These are phyloP conservation scores for Tauraco hartlaubi DNA, from an alignment of 2,797 vertebrate species.

Conservation along the genomic window DNA sequence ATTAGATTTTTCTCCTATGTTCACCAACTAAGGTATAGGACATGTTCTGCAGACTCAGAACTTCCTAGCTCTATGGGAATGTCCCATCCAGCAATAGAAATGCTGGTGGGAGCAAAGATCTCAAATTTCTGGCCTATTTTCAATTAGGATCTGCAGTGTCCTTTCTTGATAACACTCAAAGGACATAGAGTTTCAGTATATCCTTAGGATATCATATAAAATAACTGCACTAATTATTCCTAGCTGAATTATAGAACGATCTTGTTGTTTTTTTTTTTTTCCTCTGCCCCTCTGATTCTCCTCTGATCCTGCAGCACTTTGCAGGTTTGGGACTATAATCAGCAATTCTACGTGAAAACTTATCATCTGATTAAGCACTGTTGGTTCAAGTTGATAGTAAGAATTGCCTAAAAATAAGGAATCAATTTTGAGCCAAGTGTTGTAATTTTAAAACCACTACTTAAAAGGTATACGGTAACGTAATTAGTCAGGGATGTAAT, in stretches of 20 bases:
- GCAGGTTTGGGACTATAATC: not conserved
- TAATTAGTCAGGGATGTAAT: slow-evolving; percentile 31
- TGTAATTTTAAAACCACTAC: not conserved
- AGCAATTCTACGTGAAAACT: not conserved
- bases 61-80: not conserved
- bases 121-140: not conserved
- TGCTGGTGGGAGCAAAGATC: not conserved
- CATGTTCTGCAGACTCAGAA: not conserved
- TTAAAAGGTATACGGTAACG: not conserved
- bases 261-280: not conserved
- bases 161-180: not conserved
- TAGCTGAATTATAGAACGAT: not conserved
- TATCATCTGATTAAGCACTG: not conserved
- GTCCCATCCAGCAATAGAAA: not conserved
- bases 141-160: not conserved
- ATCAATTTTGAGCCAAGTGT: not conserved
- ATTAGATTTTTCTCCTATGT: not conserved
- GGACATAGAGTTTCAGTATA: not conserved
- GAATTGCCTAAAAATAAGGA: slow-evolving; percentile 27
- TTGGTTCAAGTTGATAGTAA: not conserved
- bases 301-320: not conserved
- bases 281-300: not conserved
- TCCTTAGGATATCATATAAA: not conserved
- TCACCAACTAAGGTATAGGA: rapidly evolving
- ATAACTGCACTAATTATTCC: slow-evolving; percentile 6